Evolutionary conservation across 1,140 invertebrate species (phyloP).

Genomic region (Macrobrachium rosenbergii): DNA sequence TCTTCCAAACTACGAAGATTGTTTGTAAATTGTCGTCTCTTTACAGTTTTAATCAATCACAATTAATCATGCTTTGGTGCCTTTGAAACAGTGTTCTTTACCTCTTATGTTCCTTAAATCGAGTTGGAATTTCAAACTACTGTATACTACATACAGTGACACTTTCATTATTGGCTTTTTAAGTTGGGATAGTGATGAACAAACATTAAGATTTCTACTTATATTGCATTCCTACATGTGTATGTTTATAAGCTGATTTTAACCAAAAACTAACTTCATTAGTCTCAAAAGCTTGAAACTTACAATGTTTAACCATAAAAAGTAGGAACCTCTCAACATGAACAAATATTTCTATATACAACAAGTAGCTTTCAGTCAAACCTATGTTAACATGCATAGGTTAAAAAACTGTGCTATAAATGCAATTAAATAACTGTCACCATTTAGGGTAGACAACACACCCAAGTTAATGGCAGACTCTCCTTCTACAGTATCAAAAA

Average conservation of each 20-base stretch:
- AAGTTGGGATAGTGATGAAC: conserved; percentile 23
- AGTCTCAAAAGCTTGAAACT: no score
- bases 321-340: no score
- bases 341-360: no score
- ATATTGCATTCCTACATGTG: background rate
- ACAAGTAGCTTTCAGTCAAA: no score
- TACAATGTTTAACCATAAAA: no score
- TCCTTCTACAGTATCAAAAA: conserved; percentile 4
- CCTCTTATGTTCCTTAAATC: background rate
- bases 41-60: background rate
- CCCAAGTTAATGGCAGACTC: background rate
- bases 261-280: no score
- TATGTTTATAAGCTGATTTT: no score
- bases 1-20: conserved; percentile 54
- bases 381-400: no score
- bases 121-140: background rate
- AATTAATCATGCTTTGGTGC: background rate
- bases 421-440: no score
- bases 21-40: background rate
- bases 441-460: no score
- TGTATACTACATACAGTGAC: conserved; percentile 39
- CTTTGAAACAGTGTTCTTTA: no score
- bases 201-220: background rate
- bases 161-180: conserved; percentile 47
- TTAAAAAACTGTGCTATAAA: no score